phyloP scores from a whole-genome alignment of 2,888 invertebrate species.

The Lepetodrilus schrolli region DNA sequence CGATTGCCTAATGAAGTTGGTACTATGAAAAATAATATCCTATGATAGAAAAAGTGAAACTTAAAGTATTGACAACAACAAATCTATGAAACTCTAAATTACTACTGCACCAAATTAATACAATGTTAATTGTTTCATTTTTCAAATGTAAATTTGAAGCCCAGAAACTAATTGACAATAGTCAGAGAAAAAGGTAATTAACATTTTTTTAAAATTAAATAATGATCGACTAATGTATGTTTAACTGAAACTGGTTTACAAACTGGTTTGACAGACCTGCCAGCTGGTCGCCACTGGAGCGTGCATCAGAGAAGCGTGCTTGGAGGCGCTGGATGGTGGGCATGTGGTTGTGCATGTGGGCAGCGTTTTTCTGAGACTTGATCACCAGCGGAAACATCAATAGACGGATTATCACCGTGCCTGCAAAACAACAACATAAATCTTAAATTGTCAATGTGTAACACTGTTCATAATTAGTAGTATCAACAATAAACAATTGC shows the following conservation, averaged over 20 bases:
- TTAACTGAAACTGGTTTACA: neutral
- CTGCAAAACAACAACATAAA: slow-evolving; percentile 74
- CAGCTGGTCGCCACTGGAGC: slow-evolving; percentile 86
- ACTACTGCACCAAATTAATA: too few relatives aligned
- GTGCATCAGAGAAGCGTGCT: slow-evolving; percentile 88
- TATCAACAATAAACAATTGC: too few relatives aligned
- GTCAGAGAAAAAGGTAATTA: neutral
- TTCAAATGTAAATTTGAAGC: neutral
- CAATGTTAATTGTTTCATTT: neutral
- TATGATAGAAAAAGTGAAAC: too few relatives aligned
- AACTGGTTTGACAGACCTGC: slow-evolving; percentile 81
- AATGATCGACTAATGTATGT: neutral
- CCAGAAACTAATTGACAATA: neutral
- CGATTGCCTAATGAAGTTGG: too few relatives aligned
- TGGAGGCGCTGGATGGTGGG: slow-evolving; percentile 90
- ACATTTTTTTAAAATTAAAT: neutral
- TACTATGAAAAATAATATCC: too few relatives aligned
- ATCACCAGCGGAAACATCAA: slow-evolving; percentile 90
- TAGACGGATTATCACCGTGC: slow-evolving; percentile 86
- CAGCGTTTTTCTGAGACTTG: slow-evolving; percentile 85
- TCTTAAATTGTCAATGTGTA: neutral
- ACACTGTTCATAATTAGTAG: neutral
- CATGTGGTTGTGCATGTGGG: slow-evolving; percentile 87
- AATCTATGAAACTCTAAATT: too few relatives aligned
- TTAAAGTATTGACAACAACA: too few relatives aligned